These are phyloP conservation scores for Mythimna loreyi DNA, from an alignment of 2,888 invertebrate genomes.

Conservation along the genomic window DNA sequence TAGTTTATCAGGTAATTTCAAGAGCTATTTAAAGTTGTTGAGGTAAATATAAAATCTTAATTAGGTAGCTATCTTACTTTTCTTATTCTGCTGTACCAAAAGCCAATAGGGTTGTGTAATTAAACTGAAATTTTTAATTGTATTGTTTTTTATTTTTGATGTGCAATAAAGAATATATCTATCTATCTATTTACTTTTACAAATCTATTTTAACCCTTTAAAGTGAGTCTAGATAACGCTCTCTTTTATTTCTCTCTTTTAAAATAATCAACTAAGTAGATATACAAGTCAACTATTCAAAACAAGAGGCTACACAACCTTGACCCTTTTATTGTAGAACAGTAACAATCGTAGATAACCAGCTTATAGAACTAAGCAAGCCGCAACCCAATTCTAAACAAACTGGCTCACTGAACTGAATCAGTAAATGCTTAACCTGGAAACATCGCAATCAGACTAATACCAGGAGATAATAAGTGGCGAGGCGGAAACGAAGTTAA, in stretches of 20 bases:
- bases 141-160: too few species aligned
- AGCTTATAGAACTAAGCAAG: neutral
- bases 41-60: conserved; percentile 21
- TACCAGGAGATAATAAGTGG: conserved; percentile 60
- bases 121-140: too few species aligned
- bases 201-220: too few species aligned
- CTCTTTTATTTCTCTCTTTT: too few species aligned
- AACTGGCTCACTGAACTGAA: conserved; percentile 31
- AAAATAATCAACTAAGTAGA: neutral
- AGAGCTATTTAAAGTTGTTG: conserved; percentile 33
- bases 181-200: too few species aligned
- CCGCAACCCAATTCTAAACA: conserved; percentile 12
- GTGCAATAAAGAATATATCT: too few species aligned
- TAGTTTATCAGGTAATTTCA: conserved; percentile 53
- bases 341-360: neutral
- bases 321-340: neutral
- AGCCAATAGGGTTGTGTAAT: too few species aligned
- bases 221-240: too few species aligned
- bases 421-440: conserved; percentile 47
- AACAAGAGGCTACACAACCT: neutral
- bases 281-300: neutral
- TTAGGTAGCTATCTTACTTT: neutral
- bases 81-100: neutral
- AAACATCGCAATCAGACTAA: conserved; percentile 55
- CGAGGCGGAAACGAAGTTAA: conserved; percentile 62